These are phyloP conservation scores for Amphimedon queenslandica DNA, from an alignment of 37 sponge, comb jelly and placozoan species.

Conservation along the genomic window DNA sequence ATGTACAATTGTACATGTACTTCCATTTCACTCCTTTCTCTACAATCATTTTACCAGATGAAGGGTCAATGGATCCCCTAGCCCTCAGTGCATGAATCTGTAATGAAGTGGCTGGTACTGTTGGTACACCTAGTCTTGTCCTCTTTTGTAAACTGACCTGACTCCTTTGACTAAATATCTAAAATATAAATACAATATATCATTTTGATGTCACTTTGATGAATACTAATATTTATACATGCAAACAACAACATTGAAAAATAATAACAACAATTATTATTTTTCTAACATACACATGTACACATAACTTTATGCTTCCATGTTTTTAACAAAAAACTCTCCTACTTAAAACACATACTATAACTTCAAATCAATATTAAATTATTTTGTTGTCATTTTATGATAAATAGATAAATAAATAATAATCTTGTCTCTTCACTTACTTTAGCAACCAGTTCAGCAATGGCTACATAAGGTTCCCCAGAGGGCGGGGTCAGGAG, in stretches of 20 bases:
- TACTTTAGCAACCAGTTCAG: slow-evolving; percentile 45
- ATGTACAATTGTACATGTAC: no score
- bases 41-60: slow-evolving; percentile 34
- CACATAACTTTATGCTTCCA: neutral
- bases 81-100: slow-evolving; percentile 57
- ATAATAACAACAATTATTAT: neutral
- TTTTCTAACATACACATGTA: neutral
- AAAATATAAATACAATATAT: neutral
- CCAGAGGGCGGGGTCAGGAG: slow-evolving; percentile 26
- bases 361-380: no score
- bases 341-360: no score
- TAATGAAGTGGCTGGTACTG: slow-evolving; percentile 52
- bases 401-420: no score
- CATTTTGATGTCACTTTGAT: no score
- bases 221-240: no score
- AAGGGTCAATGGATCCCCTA: slow-evolving; percentile 20
- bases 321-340: no score
- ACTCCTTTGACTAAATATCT: slow-evolving; percentile 25
- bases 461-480: slow-evolving; percentile 42
- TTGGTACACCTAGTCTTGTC: slow-evolving; percentile 23
- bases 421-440: no score
- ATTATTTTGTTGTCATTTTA: no score
- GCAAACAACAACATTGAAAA: no score
- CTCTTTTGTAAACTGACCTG: slow-evolving; percentile 31
- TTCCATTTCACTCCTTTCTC: neutral